phyloP scores from a whole-genome alignment of 2,797 vertebrate genomes.

The Remorina albescens region DNA sequence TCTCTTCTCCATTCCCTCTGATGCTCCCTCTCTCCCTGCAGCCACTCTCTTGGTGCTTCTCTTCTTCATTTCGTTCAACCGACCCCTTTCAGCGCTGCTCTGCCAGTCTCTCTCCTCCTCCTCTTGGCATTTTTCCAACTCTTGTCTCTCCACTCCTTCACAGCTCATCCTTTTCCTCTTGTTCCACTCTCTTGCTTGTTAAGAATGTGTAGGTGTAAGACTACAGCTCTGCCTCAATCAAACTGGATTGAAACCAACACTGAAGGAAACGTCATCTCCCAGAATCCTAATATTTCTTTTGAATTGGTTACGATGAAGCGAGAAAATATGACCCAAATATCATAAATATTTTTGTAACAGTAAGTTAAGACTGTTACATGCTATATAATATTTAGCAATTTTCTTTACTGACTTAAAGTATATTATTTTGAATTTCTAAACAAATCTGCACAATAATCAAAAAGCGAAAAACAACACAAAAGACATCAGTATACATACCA shows the following conservation, averaged over 20 bases:
- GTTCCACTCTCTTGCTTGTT: constrained; percentile 25
- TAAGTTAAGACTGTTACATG: neutral
- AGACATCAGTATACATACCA: neutral
- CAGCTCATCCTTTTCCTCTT: constrained; percentile 1
- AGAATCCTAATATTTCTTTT: constrained; percentile 14
- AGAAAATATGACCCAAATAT: neutral
- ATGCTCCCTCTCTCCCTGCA: constrained; percentile 54
- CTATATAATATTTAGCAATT: neutral
- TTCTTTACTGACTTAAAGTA: neutral
- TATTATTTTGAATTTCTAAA: neutral
- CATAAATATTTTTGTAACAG: neutral
- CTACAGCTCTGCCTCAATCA: constrained; percentile 3
- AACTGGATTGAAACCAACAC: constrained; percentile 12
- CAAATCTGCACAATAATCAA: neutral
- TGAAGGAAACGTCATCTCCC: constrained; percentile 31
- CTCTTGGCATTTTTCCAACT: constrained; percentile 51
- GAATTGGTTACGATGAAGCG: neutral
- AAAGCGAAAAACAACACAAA: neutral
- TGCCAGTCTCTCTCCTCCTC: constrained; percentile 41
- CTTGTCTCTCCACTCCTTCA: constrained; percentile 28
- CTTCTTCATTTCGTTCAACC: constrained; percentile 58
- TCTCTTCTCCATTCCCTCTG: constrained; percentile 44
- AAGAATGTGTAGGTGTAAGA: constrained; percentile 47
- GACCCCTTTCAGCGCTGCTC: constrained; percentile 46
- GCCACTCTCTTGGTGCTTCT: constrained; percentile 59